These are phyloP conservation scores for Ascaphus truei DNA, from an alignment of 2,113 vertebrate genomes.

Conservation along the genomic window DNA sequence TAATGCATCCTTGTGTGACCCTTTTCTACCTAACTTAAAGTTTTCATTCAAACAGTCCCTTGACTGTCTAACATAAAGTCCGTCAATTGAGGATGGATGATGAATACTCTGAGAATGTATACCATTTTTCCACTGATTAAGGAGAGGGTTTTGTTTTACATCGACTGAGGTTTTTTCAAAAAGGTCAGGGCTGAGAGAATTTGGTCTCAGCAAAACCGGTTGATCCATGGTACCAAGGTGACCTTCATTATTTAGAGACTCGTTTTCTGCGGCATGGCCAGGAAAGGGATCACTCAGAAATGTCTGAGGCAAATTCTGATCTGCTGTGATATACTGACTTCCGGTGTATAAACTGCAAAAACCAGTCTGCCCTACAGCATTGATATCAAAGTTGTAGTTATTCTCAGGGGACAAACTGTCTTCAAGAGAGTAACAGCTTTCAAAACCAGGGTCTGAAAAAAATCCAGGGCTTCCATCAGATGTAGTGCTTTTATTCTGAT, in stretches of 20 bases:
- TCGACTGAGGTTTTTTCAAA: slow-evolving; percentile 73
- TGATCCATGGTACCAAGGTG: slow-evolving; percentile 57
- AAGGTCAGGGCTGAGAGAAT: slow-evolving; percentile 74
- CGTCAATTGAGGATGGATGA: slow-evolving; percentile 58
- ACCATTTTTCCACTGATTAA: slow-evolving; percentile 60
- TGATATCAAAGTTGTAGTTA: slow-evolving; percentile 95
- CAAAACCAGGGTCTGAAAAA: slow-evolving; percentile 83
- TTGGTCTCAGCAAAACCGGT: slow-evolving; percentile 57
- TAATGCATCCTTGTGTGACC: slow-evolving; percentile 71
- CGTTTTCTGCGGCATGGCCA: slow-evolving; percentile 61
- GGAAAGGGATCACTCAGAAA: slow-evolving; percentile 86
- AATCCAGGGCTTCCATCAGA: slow-evolving; percentile 75
- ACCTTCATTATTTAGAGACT: slow-evolving; percentile 57
- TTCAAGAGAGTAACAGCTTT: slow-evolving; percentile 91
- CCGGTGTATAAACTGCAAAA: slow-evolving; percentile 90
- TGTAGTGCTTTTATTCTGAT: slow-evolving; percentile 57
- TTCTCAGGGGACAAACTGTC: slow-evolving; percentile 92
- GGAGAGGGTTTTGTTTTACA: slow-evolving; percentile 56
- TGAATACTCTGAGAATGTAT: slow-evolving; percentile 59
- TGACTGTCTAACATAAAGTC: slow-evolving; percentile 59
- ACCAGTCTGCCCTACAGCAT: slow-evolving; percentile 82
- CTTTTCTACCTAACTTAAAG: slow-evolving; percentile 68
- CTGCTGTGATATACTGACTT: slow-evolving; percentile 90
- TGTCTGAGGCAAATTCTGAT: slow-evolving; percentile 89
- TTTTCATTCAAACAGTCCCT: slow-evolving; percentile 61